Evolutionary conservation across 2,797 vertebrate genomes (phyloP).

Genomic region (Eleutherodactylus coqui): DNA sequence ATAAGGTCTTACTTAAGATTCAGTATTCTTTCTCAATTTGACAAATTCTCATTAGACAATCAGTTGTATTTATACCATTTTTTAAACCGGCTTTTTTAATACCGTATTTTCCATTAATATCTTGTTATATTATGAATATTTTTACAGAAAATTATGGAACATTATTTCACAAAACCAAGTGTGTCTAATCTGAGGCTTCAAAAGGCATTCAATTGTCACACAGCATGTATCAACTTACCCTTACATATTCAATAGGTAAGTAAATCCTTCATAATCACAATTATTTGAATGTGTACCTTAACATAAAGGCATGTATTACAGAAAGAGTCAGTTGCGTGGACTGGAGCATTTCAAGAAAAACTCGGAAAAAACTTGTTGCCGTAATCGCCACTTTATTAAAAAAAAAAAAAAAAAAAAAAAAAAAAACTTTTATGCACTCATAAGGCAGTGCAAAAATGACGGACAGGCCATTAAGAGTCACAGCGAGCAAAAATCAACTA

Average conservation of each 20-base stretch:
- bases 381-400: not conserved
- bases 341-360: not conserved
- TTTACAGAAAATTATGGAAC: conserved; percentile 26
- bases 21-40: conserved; percentile 75
- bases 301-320: conserved; percentile 23
- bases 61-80: conserved; percentile 67
- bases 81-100: conserved; percentile 43
- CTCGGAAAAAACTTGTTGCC: not conserved
- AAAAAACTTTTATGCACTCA: too few relatives aligned
- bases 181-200: conserved; percentile 42
- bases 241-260: conserved; percentile 49
- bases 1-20: conserved; percentile 79
- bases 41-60: conserved; percentile 79
- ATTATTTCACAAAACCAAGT: conserved; percentile 37
- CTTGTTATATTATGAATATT: conserved; percentile 36
- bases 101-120: conserved; percentile 33
- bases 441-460: too few relatives aligned
- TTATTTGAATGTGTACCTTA: conserved; percentile 17
- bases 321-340: not conserved
- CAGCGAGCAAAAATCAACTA: too few relatives aligned
- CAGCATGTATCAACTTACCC: conserved; percentile 27
- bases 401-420: too few relatives aligned
- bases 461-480: too few relatives aligned
- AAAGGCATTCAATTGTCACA: conserved; percentile 50
- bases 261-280: conserved; percentile 23